Evolutionary conservation across 35 echinoderm and acorn worm species (phyloP).

Genomic region (Anneissia japonica): DNA sequence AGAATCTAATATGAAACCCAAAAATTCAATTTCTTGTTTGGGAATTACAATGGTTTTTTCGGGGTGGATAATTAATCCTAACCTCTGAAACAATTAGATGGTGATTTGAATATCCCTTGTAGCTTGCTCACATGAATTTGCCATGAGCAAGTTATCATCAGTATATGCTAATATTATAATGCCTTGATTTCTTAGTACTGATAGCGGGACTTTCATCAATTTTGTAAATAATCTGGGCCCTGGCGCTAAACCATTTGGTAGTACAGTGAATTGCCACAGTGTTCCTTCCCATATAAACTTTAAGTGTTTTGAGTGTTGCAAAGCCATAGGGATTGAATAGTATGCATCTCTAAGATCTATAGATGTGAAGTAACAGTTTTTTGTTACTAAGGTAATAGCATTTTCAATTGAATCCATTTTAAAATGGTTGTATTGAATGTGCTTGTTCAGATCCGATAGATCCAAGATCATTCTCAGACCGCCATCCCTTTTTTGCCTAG

Average conservation of each 20-base stretch:
- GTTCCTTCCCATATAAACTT: neutral
- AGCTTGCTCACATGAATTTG: neutral
- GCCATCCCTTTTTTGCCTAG: conserved; percentile 41
- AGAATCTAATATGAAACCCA: conserved; percentile 17
- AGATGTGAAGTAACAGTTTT: conserved; percentile 17
- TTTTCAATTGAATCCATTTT: conserved; percentile 32
- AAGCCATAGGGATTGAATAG: conserved; percentile 4
- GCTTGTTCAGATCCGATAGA: conserved; percentile 7
- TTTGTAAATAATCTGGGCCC: conserved; percentile 13
- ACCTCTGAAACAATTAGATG: neutral
- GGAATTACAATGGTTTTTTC: neutral
- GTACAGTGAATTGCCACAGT: conserved; percentile 21
- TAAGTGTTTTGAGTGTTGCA: conserved; percentile 2
- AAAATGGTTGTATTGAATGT: conserved; percentile 17
- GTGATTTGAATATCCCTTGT: neutral
- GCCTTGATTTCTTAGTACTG: conserved; percentile 3
- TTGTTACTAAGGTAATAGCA: conserved; percentile 11
- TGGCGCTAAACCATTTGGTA: conserved; percentile 18
- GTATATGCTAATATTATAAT: conserved; percentile 8
- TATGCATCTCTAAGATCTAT: conserved; percentile 37
- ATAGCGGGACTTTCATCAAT: conserved; percentile 13
- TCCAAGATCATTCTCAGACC: conserved; percentile 34
- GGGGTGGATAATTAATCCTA: neutral
- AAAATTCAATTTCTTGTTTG: conserved; percentile 17
- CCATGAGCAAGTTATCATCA: neutral